phyloP scores from a whole-genome alignment of 1,140 invertebrate genomes.

The Palaemon carinicauda region DNA sequence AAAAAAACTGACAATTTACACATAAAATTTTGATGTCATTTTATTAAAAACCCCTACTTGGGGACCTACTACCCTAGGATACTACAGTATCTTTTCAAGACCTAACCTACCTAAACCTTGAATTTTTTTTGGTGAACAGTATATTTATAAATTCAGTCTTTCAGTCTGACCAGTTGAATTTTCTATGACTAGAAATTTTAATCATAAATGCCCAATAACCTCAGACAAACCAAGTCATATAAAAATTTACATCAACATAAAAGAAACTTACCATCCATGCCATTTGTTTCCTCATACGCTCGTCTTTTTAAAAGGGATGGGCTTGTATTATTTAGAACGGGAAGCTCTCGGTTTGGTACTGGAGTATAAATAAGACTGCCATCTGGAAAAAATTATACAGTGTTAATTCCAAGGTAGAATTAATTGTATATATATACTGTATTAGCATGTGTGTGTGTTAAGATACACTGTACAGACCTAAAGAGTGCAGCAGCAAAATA shows the following conservation, averaged over 20 bases:
- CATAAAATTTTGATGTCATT: too few relatives aligned
- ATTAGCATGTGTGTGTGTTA: not conserved
- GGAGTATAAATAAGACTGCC: slow-evolving; percentile 85
- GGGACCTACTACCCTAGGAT: too few relatives aligned
- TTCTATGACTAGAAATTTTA: too few relatives aligned
- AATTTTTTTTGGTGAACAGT: too few relatives aligned
- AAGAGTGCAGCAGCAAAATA: not conserved
- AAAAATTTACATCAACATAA: not conserved
- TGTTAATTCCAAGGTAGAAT: not conserved
- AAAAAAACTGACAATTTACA: too few relatives aligned
- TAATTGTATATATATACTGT: not conserved
- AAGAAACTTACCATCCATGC: slow-evolving; percentile 77
- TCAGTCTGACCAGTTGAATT: too few relatives aligned
- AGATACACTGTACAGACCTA: not conserved
- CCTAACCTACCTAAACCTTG: too few relatives aligned
- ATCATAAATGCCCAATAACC: too few relatives aligned
- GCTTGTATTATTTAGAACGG: slow-evolving; percentile 61
- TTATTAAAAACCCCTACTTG: too few relatives aligned
- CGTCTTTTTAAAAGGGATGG: slow-evolving; percentile 76
- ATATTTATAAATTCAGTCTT: too few relatives aligned
- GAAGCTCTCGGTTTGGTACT: slow-evolving; percentile 66
- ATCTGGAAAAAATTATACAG: slow-evolving; percentile 67
- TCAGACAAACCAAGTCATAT: too few relatives aligned
- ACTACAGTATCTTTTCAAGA: too few relatives aligned
- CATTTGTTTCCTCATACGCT: slow-evolving; percentile 87